Evolutionary conservation across 2,888 invertebrate species (phyloP), one percentile per base, ranked within the genome.

Genomic region (Tinea trinotella): DNA sequence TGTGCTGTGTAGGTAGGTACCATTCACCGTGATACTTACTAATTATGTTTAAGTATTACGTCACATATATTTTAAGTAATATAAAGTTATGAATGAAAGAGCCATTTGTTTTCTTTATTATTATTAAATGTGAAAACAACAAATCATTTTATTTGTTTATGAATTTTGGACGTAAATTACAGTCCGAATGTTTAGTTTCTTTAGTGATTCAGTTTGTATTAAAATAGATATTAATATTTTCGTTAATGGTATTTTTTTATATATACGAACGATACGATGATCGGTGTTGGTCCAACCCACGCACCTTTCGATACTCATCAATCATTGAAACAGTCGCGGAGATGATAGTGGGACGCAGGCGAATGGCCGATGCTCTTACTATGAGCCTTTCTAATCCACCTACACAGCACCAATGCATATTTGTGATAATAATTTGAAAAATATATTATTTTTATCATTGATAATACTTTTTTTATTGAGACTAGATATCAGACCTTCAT

Each of bases 251-350:
- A 19, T 19, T 4, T 46, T n/a, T 17, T 19, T 19, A 46, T 40
- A 7, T 30, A 13, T 46, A 17, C n/a, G 19, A 13, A 17, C 10
- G 17, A 5, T 12, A 44, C 15, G 44, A 17, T 44, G 44, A 44
- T 13, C 15, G 15, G 15, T 7, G 12, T 40, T 46, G 70, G 68
- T 62, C 62, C 71, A 62, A 62, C 80, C 80, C 72, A 81, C 79
- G 70, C 75, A 62, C 15, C 19, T 36, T 59, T 65, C 67, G 68
- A 74, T 74, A 66, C 64, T 68, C 71, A 74, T 82, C 75, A 71
- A 76, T 81, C 76, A 81, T 72, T 70, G 67, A 65, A 40, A 17
- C 40, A 4, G 40, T 17, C 48, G n/a, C 18, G n/a, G 2, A 18
- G 4, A 2, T 19, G 46, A 46, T 46, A 46, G 46, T 46, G 46